Evolutionary conservation across 2,888 invertebrate genomes (phyloP).

Genomic region (Phortica magna): DNA sequence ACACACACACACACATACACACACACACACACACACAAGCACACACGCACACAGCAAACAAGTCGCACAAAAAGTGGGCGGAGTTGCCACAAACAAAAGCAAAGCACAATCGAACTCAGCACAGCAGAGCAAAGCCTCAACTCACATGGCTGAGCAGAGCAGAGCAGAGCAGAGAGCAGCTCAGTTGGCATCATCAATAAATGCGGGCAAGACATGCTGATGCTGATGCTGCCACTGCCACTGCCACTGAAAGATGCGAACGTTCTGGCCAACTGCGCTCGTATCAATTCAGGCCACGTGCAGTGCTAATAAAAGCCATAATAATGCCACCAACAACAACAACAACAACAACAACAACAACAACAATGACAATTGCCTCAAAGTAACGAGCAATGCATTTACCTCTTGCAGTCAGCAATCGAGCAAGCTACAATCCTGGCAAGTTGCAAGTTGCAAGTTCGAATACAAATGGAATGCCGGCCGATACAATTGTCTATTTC

Average conservation of each 20-base stretch:
- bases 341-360: conserved; percentile 51
- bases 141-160: not conserved
- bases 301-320: conserved; percentile 33
- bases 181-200: conserved; percentile 17
- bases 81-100: conserved; percentile 29
- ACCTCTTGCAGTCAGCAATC: conserved; percentile 14
- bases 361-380: conserved; percentile 48
- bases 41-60: conserved; percentile 19
- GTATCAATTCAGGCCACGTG: conserved; percentile 50
- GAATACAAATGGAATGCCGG: not conserved
- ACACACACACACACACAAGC: too few species aligned
- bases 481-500: conserved; percentile 59
- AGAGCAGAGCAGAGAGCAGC: not conserved
- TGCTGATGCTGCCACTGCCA: not conserved
- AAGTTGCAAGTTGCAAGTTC: conserved; percentile 14
- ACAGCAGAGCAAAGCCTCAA: not conserved
- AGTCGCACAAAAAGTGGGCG: not conserved
- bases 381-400: conserved; percentile 34
- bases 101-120: not conserved
- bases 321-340: conserved; percentile 50
- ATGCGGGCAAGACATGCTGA: not conserved
- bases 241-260: not conserved
- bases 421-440: conserved; percentile 52
- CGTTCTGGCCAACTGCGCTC: conserved; percentile 10
- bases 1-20: too few species aligned